Percentiles rank a stretch among this genome's conserved stretches.
These are phyloP conservation scores for Aythya fuligula DNA, from an alignment of 2,797 vertebrate species.

Conservation along the genomic window DNA sequence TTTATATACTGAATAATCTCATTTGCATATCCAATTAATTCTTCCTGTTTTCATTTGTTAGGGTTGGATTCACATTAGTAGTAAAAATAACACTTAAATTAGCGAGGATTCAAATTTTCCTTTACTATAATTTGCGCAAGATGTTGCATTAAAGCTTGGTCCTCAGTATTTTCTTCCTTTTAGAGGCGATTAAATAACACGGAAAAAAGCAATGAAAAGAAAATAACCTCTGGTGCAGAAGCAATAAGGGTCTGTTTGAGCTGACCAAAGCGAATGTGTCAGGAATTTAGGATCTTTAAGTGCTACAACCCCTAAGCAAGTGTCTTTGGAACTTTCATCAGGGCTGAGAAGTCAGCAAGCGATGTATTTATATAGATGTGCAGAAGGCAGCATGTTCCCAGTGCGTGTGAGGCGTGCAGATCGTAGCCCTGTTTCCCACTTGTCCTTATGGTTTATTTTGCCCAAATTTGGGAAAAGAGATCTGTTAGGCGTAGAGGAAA, in stretches of 20 bases:
- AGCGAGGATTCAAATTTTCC: slow-evolving; percentile 71
- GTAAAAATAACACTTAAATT: slow-evolving; percentile 81
- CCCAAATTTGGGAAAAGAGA: not conserved
- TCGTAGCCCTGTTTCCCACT: not conserved
- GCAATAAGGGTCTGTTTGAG: not conserved
- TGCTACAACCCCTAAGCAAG: no score
- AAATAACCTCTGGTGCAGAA: not conserved
- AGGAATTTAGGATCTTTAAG: not conserved
- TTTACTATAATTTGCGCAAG: slow-evolving; percentile 72
- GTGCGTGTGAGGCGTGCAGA: accelerated
- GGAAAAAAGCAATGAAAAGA: not conserved
- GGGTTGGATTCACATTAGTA: slow-evolving; percentile 82
- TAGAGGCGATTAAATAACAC: not conserved
- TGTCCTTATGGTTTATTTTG: not conserved
- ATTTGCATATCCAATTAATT: slow-evolving; percentile 89
- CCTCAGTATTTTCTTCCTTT: slow-evolving; percentile 23
- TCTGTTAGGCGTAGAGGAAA: not conserved
- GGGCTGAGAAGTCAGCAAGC: not conserved
- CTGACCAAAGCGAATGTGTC: not conserved
- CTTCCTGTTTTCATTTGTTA: slow-evolving; percentile 85
- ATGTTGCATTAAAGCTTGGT: slow-evolving; percentile 67
- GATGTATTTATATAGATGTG: not conserved
- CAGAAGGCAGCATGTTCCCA: not conserved
- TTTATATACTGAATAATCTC: slow-evolving; percentile 87
- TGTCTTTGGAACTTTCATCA: not conserved